Conservation (phyloP, 2,113 vertebrate species). For the Myrmecobius fasciatus region DNA sequence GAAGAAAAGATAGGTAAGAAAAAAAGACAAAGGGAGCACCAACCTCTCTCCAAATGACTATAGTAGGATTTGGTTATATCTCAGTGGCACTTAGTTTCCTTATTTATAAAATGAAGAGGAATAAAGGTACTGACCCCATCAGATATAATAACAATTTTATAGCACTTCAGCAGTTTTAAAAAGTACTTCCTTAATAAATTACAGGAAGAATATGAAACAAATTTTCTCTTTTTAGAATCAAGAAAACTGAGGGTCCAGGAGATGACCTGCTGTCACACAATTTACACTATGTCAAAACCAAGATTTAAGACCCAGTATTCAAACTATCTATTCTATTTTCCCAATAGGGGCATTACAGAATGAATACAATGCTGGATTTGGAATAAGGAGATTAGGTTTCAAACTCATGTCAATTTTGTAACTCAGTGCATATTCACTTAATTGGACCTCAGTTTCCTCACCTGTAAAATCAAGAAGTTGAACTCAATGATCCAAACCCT, state of each 20-base stretch:
- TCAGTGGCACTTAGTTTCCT: too few species aligned
- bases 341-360: not conserved
- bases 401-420: not conserved
- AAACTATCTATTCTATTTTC: not conserved
- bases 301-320: not conserved
- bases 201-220: not conserved
- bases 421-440: not conserved
- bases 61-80: not conserved
- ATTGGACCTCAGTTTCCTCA: not conserved
- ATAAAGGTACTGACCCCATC: not conserved
- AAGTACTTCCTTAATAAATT: not conserved
- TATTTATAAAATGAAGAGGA: not conserved
- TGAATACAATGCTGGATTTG: not conserved
- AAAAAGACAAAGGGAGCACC: not conserved
- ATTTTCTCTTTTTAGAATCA: not conserved
- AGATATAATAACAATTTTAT: not conserved
- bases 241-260: not conserved
- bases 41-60: not conserved
- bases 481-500: not conserved
- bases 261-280: not conserved
- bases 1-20: not conserved
- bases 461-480: not conserved
- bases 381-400: not conserved
- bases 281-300: not conserved
- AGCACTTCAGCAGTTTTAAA: not conserved